These are phyloP conservation scores for Hirundichthys speculiger DNA, from an alignment of 2,113 vertebrate species.

Conservation along the genomic window DNA sequence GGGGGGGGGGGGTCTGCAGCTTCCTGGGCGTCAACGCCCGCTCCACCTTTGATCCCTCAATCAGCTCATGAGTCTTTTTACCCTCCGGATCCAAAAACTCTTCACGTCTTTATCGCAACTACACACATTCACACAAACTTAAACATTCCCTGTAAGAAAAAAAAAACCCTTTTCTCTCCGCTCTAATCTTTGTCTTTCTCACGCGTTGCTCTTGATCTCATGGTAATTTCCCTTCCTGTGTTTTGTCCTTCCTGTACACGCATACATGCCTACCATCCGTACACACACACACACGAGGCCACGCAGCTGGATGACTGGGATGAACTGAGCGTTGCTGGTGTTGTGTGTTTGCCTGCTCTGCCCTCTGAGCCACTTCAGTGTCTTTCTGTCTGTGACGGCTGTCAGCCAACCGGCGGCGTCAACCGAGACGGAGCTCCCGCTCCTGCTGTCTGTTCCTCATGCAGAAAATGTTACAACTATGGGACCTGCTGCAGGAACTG, in stretches of 20 bases:
- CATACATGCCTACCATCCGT: not conserved
- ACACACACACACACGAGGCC: not conserved
- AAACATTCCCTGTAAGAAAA: constrained; percentile 19
- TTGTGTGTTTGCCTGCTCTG: constrained; percentile 36
- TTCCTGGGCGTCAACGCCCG: constrained; percentile 30
- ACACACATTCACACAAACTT: not conserved
- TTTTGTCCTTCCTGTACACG: not conserved
- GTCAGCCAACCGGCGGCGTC: constrained; percentile 41
- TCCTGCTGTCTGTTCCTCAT: not conserved
- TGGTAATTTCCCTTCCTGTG: constrained; percentile 30
- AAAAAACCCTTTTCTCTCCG: constrained; percentile 33
- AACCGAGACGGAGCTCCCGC: too few species aligned
- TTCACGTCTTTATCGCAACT: constrained; percentile 29
- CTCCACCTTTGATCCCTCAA: constrained; percentile 57
- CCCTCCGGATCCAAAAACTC: constrained; percentile 22
- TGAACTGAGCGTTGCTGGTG: constrained; percentile 8
- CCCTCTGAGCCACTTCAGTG: constrained; percentile 32
- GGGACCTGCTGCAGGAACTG: too few species aligned
- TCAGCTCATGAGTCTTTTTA: constrained; percentile 44
- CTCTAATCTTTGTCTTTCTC: constrained; percentile 6
- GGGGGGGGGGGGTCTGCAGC: too few species aligned
- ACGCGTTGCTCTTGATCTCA: constrained; percentile 14
- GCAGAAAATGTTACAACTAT: too few species aligned
- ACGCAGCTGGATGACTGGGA: constrained; percentile 8
- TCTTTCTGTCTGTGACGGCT: constrained; percentile 42